A percentile compares a stretch with the other conserved stretches of the same genome.
Conservation (phyloP, 2,797 vertebrate species). For the Melanotaenia pygmaea region DNA sequence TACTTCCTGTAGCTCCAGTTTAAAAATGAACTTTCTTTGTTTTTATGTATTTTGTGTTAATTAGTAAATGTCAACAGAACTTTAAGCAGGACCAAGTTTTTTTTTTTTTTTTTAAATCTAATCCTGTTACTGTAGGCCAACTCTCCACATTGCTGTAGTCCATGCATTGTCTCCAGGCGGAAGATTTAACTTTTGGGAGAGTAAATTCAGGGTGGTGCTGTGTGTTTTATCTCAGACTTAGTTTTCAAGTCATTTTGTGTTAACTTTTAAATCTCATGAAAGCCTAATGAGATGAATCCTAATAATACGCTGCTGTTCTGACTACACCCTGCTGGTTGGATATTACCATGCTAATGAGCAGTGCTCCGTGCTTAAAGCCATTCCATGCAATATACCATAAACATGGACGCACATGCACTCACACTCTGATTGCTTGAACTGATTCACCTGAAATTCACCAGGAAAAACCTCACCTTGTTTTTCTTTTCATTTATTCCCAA, state of each 20-base stretch:
- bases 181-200: conserved; percentile 51
- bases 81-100: conserved; percentile 35
- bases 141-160: conserved; percentile 34
- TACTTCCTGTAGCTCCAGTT: conserved; percentile 22
- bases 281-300: conserved; percentile 86
- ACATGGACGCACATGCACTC: conserved; percentile 65
- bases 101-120: conserved; percentile 14
- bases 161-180: conserved; percentile 42
- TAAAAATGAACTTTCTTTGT: conserved; percentile 30
- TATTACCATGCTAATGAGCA: conserved; percentile 87
- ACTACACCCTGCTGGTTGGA: conserved; percentile 82
- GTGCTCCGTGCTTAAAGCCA: conserved; percentile 75
- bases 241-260: conserved; percentile 72
- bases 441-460: conserved; percentile 31
- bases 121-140: conserved; percentile 50
- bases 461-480: conserved; percentile 39
- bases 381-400: conserved; percentile 59
- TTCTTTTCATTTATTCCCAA: conserved; percentile 30
- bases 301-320: conserved; percentile 75
- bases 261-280: conserved; percentile 87
- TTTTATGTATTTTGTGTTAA: conserved; percentile 24
- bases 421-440: conserved; percentile 36
- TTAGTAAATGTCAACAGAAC: conserved; percentile 50
- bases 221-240: conserved; percentile 66
- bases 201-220: conserved; percentile 49